A percentile compares a stretch with the other conserved stretches of the same genome.
Evolutionary conservation across 2,797 vertebrate genomes (phyloP).

Genomic region (Cuculus canorus): DNA sequence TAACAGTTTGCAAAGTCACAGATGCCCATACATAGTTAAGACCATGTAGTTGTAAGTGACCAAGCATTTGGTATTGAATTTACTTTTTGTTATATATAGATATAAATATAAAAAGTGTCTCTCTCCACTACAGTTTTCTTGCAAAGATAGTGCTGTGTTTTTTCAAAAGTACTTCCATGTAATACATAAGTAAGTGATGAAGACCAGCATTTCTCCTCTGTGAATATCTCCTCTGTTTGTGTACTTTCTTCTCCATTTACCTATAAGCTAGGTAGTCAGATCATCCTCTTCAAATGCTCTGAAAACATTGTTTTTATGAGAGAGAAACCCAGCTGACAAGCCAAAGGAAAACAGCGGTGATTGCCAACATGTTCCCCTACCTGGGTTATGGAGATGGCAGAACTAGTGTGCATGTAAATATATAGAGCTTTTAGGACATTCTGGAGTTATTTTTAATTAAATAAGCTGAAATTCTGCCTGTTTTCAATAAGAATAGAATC

Average conservation of each 20-base stretch:
- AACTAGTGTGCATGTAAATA: background rate
- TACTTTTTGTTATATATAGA: background rate
- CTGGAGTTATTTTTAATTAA: background rate
- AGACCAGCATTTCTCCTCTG: background rate
- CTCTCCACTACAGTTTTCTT: background rate
- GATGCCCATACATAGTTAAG: background rate
- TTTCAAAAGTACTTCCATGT: background rate
- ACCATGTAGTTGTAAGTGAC: fast-evolving
- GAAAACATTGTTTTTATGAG: background rate
- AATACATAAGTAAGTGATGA: background rate
- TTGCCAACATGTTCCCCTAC: background rate
- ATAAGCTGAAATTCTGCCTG: background rate
- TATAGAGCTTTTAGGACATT: background rate
- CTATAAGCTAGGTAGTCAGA: background rate
- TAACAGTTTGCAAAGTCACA: background rate
- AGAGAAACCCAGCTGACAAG: background rate
- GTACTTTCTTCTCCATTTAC: background rate
- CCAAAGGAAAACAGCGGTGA: background rate
- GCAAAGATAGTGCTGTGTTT: background rate
- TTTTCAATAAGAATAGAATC: background rate
- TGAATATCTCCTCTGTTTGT: background rate
- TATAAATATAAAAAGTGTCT: background rate
- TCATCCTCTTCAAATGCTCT: background rate
- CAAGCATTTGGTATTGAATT: background rate
- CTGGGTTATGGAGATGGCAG: background rate